Evolutionary conservation across 2,888 invertebrate species (phyloP), one percentile per base, ranked within the genome.

Genomic region (Leptarthrus brevirostris): DNA sequence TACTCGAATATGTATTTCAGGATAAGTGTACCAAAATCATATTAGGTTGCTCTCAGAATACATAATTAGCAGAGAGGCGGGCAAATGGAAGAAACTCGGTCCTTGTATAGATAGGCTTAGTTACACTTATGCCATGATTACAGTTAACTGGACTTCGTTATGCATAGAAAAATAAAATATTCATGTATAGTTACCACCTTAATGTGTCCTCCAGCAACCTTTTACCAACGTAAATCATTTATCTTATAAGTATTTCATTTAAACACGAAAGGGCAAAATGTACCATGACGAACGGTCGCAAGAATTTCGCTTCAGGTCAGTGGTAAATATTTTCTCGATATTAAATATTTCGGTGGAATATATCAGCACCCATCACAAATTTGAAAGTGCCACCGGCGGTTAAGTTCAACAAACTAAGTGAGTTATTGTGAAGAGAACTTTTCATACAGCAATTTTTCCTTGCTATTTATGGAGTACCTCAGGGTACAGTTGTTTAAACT

Each of bases 81-180:
- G 40, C 10, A 8, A 12, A 40, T 12, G n/a, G 12, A 40, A 58
- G 34, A 36, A 36, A 12, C 58, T 40, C n/a, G 40, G 8, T 40
- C 6, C n/a, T 3, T 30, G 26, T 18, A 58, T 58, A 58, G 36
- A 58, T 58, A 40, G 36, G 18, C 40, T n/a, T 36, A 40, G 16
- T 47, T n/a, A 54, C 6, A 66, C n/a, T 66, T 44, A 30, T 40
- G 12, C 22, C 40, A 20, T 20, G 10, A 4, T 24, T 47, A 14
- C 47, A 16, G 5, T n/a, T n/a, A n/a, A n/a, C n/a, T n/a, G n/a
- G n/a, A n/a, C n/a, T n/a, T n/a, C n/a, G n/a, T n/a, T 66, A 66
- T 66, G 47, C 64, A 66, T 66, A 26, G 24, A 47, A 66, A 10
- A 24, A 47, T 66, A 5, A 66, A 66, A 66, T 47, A 66, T 66